Base-by-base conservation (phyloP, 2,113 vertebrate genomes). In the Chloebia gouldiae region DNA sequence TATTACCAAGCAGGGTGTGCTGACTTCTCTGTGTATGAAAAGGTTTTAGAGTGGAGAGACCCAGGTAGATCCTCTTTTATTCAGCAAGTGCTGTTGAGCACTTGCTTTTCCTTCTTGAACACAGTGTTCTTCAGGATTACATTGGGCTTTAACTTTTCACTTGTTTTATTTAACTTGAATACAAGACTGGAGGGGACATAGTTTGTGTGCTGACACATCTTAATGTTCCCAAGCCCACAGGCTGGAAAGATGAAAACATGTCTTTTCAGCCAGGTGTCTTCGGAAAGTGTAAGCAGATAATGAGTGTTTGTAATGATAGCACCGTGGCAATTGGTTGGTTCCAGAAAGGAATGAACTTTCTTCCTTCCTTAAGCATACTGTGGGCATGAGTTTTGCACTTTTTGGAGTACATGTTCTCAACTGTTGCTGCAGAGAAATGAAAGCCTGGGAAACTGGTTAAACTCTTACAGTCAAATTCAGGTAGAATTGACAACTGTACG, bases 271-370 rank as follows among this genome's bases (percentile, higher is more conserved):
- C 11, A 31, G 13, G 13, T 42, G 35, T 82, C 78, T 35, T 49
- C 65, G 40, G 63, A 24, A n/a, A 37, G 23, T 16, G 5, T 39
- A 19, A 45, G 40, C 0, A 0, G 13, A 5, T 92, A 51, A 27
- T 33, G 25, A 80, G 10, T 15, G 17, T 42, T 82, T 53, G 42
- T 70, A 73, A 8, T 20, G 50, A n/a, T 53, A 56, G 27, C 21
- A 11, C 21, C 39, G 59, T 70, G 30, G 25, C 50, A 16, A 9
- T 6, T 47, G 40, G 8, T 40, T 92, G 30, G 37, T 76, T 88
- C 25, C 56, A 57, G 64, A 57, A 81, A 44, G 20, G 31, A 86
- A 27, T 30, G 39, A 61, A 27, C n/a, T 45, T 71, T 25, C 31
- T 70, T 50, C 30, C 40, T 60, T 73, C 37, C 33, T 19, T 69